Evolutionary conservation across 2,797 vertebrate genomes (phyloP).

Genomic region (Epinephelus awoara): DNA sequence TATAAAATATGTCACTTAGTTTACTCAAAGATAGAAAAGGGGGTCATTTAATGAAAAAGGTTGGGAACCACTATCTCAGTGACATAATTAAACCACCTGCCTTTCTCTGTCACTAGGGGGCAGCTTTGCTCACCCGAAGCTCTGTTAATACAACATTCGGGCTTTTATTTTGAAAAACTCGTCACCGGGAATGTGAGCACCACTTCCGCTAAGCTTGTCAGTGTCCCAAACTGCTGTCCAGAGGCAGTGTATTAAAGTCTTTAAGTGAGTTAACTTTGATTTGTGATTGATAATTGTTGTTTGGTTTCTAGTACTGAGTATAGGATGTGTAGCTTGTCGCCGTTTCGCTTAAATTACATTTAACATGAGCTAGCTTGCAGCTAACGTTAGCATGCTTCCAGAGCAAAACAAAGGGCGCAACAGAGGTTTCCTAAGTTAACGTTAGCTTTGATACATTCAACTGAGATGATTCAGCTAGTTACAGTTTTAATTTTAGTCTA

Average conservation of each 20-base stretch:
- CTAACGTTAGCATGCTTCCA: conserved; percentile 47
- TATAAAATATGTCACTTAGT: no score
- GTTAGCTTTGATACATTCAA: conserved; percentile 18
- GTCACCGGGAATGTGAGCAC: neutral
- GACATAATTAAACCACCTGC: neutral
- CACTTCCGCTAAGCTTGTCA: conserved; percentile 41
- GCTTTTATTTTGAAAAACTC: conserved; percentile 60
- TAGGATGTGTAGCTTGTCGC: neutral
- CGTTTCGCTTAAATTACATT: neutral
- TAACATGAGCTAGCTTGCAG: conserved; percentile 6
- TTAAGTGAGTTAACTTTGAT: conserved; percentile 23
- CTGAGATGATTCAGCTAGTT: neutral
- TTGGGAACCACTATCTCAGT: neutral
- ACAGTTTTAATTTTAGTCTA: neutral
- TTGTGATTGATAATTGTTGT: neutral
- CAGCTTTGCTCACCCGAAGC: neutral
- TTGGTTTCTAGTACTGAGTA: rapidly evolving
- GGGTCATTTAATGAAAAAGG: no score
- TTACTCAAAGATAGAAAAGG: no score
- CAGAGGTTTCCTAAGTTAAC: conserved; percentile 20
- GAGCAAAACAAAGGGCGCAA: conserved; percentile 61
- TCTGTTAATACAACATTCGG: rapidly evolving
- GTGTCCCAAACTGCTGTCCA: neutral
- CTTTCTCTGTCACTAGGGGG: conserved; percentile 8
- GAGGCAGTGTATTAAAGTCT: neutral